Evolutionary conservation across 2,113 vertebrate genomes (phyloP).

Genomic region (Notothenia rossii): DNA sequence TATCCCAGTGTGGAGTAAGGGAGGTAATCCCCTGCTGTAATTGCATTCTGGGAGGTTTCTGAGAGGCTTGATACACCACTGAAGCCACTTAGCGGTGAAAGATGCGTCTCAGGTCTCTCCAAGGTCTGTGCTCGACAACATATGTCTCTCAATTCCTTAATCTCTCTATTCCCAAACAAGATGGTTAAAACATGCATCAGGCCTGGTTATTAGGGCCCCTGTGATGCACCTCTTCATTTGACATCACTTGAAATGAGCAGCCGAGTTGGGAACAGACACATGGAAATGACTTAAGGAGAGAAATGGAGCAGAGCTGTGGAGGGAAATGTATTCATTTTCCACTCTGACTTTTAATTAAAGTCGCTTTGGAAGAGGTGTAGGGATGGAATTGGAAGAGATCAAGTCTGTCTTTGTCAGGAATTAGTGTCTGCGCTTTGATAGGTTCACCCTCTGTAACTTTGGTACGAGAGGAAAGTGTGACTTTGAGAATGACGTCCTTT

Average conservation of each 20-base stretch:
- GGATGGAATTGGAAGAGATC: conserved; percentile 52
- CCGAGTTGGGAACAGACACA: conserved; percentile 32
- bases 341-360: conserved; percentile 59
- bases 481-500: conserved; percentile 53
- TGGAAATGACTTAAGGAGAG: conserved; percentile 32
- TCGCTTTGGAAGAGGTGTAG: conserved; percentile 45
- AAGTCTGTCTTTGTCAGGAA: conserved; percentile 60
- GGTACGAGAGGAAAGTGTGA: conserved; percentile 27
- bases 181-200: conserved; percentile 44
- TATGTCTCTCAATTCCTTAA: conserved; percentile 68
- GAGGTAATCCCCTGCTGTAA: conserved; percentile 73
- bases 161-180: conserved; percentile 66
- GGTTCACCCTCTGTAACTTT: conserved; percentile 40
- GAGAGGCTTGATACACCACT: conserved; percentile 48
- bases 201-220: conserved; percentile 62
- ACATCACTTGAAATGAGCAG: conserved; percentile 60
- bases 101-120: conserved; percentile 55
- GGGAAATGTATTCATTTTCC: conserved; percentile 55
- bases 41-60: conserved; percentile 63
- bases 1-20: conserved; percentile 52
- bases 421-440: conserved; percentile 49
- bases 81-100: conserved; percentile 55
- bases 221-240: conserved; percentile 45
- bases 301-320: conserved; percentile 1
- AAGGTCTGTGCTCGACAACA: conserved; percentile 71